Conservation (phyloP, 2,888 invertebrate genomes). For the Sicus ferrugineus region DNA sequence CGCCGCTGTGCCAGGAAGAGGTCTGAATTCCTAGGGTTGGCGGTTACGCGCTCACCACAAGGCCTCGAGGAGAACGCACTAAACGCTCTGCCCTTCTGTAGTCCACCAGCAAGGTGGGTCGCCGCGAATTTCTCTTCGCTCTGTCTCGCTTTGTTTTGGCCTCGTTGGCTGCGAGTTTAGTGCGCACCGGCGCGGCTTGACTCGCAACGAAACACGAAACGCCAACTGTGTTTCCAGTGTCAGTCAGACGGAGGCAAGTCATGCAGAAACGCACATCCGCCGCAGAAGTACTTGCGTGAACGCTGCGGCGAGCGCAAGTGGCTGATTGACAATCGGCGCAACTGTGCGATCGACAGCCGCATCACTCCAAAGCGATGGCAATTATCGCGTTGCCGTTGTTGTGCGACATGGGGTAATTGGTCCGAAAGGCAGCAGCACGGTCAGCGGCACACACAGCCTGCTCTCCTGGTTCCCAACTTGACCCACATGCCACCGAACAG, state of each 20-base stretch:
- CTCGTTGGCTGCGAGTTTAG: not conserved
- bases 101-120: not conserved
- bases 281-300: constrained; percentile 25
- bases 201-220: constrained; percentile 41
- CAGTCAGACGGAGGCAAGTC: constrained; percentile 35
- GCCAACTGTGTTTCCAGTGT: constrained; percentile 20
- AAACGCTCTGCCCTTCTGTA: constrained; percentile 6
- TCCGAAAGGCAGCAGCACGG: too few relatives aligned
- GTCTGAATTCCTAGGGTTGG: constrained; percentile 27
- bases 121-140: constrained; percentile 31
- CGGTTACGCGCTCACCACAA: constrained; percentile 31
- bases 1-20: constrained; percentile 29
- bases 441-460: too few relatives aligned
- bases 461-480: not conserved
- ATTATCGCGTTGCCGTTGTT: constrained; percentile 37
- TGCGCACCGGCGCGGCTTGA: not conserved
- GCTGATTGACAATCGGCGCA: constrained; percentile 53
- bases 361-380: constrained; percentile 46
- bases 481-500: not conserved
- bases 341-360: constrained; percentile 50
- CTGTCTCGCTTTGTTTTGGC: not conserved
- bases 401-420: not conserved
- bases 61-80: not conserved
- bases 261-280: constrained; percentile 46
- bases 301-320: constrained; percentile 24